These are phyloP conservation scores for Punctoribates punctum DNA, from an alignment of 2,888 invertebrate species.

Conservation along the genomic window DNA sequence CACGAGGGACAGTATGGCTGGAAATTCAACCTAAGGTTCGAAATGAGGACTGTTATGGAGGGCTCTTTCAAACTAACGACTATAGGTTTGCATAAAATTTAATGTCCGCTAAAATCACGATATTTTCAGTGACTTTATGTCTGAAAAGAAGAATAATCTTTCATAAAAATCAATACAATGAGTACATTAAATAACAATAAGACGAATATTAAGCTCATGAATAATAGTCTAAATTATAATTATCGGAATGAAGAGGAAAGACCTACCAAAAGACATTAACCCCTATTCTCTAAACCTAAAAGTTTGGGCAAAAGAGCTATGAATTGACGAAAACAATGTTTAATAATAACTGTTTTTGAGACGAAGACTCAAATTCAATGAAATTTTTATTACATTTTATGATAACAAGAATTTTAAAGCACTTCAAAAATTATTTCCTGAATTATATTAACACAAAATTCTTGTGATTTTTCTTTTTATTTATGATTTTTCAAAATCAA, in stretches of 20 bases:
- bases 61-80: not conserved
- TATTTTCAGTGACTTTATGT: not conserved
- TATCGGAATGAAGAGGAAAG: too few relatives aligned
- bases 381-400: too few relatives aligned
- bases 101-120: not conserved
- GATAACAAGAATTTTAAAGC: too few relatives aligned
- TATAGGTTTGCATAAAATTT: not conserved
- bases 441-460: too few relatives aligned
- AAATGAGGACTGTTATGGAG: slow-evolving; percentile 23
- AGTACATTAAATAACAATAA: not conserved
- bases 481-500: too few relatives aligned
- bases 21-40: slow-evolving; percentile 15
- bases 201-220: not conserved
- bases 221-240: not conserved
- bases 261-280: not conserved
- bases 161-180: not conserved
- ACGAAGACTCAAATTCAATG: too few relatives aligned
- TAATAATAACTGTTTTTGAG: too few relatives aligned
- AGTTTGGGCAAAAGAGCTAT: not conserved
- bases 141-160: not conserved
- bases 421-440: too few relatives aligned
- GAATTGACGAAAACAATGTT: too few relatives aligned
- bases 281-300: not conserved
- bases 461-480: too few relatives aligned
- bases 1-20: slow-evolving; percentile 17